A percentile compares a stretch with the other conserved stretches of the same genome.
These are phyloP conservation scores for Neosilurus mollespiculum DNA, from an alignment of 2,797 vertebrate genomes.

Conservation along the genomic window DNA sequence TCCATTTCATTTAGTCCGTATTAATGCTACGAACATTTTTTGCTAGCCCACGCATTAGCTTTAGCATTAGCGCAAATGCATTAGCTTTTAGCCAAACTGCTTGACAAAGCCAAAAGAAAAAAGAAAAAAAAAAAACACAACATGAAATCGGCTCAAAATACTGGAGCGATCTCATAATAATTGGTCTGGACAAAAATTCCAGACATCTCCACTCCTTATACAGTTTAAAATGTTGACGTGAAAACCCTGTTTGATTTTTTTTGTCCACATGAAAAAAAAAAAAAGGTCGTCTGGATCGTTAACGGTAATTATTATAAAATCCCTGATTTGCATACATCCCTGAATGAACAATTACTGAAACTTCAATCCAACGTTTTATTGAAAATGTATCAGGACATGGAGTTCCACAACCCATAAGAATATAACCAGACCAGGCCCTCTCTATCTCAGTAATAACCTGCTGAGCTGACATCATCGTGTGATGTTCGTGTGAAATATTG, in stretches of 20 bases:
- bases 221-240: neutral
- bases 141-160: neutral
- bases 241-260: neutral
- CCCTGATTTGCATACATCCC: neutral
- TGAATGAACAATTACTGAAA: neutral
- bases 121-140: too few species aligned
- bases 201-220: neutral
- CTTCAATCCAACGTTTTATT: neutral
- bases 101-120: too few species aligned
- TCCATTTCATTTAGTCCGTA: too few species aligned
- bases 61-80: too few species aligned
- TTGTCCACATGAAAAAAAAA: too few species aligned
- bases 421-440: neutral
- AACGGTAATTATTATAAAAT: neutral
- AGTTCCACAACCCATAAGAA: neutral
- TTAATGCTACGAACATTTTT: neutral
- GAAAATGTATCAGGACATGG: neutral
- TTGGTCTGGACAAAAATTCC: neutral
- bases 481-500: neutral
- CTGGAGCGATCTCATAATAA: too few species aligned
- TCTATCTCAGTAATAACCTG: neutral
- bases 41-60: neutral
- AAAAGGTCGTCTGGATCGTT: neutral
- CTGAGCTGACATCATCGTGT: neutral
- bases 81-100: neutral